Conservation (phyloP, 2,797 vertebrate species). For the Eulemur mongoz region DNA sequence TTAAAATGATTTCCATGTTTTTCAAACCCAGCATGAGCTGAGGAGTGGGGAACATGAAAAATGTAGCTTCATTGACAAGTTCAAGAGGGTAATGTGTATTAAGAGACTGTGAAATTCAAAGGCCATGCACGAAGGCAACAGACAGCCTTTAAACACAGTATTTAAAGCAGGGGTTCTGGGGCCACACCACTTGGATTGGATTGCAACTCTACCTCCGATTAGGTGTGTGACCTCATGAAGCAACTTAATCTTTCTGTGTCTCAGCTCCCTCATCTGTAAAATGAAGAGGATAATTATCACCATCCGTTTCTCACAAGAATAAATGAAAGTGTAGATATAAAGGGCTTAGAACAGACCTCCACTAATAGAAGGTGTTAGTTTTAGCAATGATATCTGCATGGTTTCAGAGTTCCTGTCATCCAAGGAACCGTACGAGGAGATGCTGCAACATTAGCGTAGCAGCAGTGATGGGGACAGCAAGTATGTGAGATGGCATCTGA, state of each 20-base stretch:
- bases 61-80: background rate
- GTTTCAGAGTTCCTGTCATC: background rate
- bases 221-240: background rate
- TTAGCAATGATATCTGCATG: background rate
- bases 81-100: background rate
- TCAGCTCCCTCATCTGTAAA: background rate
- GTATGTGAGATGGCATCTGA: too few relatives aligned
- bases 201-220: background rate
- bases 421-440: background rate
- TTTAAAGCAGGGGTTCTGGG: background rate
- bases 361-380: background rate
- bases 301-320: background rate
- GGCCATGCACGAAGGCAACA: background rate
- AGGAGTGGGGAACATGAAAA: background rate
- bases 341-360: background rate
- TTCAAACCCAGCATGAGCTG: background rate
- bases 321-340: background rate
- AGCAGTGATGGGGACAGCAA: background rate
- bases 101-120: background rate
- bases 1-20: background rate
- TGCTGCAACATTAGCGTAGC: accelerated
- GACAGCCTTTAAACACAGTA: background rate
- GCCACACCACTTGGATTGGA: background rate
- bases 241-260: background rate
- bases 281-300: background rate